Base-by-base conservation (phyloP, 2,888 invertebrate genomes). In the Zeuzera pyrina region DNA sequence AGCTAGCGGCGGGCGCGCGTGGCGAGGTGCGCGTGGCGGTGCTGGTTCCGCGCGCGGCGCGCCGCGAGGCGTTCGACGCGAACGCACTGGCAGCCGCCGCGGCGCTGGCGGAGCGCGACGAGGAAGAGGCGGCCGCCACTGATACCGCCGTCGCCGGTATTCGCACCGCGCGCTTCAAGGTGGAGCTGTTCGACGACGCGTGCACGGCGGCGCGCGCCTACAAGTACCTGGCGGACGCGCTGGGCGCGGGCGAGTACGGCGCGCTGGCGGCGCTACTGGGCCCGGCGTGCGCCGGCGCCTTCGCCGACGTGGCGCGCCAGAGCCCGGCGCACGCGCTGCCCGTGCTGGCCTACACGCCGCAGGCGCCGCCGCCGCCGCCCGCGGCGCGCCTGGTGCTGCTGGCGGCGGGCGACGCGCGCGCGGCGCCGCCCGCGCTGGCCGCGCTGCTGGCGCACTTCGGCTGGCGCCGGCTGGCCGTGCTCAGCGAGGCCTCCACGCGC, bases 281-380 rank as follows among this genome's bases (percentile, higher is more conserved):
- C 2, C 76, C 77, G 13, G 70, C 72, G 39, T 79, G 79, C 47
- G 70, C 62, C 31, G 65, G 58, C 2, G 64, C 72, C 2, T 71
- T 69, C 50, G 61, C 60, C 1, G 74, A 68, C 45, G 68, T 67
- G 33, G 66, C 71, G 38, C 62, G 68, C 2, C 71, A 69, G 47
- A 54, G 62, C 36, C 48, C 57, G 2, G 48, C 59, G 36, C 64
- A 69, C 38, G 47, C 49, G 29, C 52, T 78, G 50, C 73, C 78
- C 7, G 47, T 62, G 47, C 49, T 78, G 33, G 73, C 66, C 23
- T 79, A 73, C 56, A 69, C 63, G 25, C 43, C 66, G 39, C 68
- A 65, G 41, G 53, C 64, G 22, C 52, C 61, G 29, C 53, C 62
- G 6, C 44, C 55, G 12, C 53, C 63, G 7, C 45, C 55, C 6